Conservation (phyloP, 2,888 invertebrate species). For the Acronicta aceris region DNA sequence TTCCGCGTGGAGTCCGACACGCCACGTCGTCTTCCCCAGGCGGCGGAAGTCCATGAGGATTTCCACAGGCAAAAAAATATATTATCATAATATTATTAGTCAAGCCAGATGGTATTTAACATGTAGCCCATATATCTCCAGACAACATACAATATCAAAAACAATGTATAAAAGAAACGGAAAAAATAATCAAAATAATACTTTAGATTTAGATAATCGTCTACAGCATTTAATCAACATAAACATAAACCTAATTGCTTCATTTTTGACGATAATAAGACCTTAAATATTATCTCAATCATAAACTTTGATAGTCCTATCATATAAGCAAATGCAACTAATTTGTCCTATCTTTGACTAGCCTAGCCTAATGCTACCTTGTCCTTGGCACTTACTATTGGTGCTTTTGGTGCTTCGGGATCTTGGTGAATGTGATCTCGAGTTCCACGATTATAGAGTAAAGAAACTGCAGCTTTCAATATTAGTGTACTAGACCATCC, state of each 20-base stretch:
- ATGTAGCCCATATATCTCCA: too few relatives aligned
- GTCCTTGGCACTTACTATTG: background rate
- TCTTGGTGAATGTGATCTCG: too few relatives aligned
- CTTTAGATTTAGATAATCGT: background rate
- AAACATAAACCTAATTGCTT: conserved; percentile 6
- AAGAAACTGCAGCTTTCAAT: too few relatives aligned
- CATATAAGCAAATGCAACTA: background rate
- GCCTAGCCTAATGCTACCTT: background rate
- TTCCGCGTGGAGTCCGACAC: too few relatives aligned
- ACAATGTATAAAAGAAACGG: background rate
- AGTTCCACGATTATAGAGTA: too few relatives aligned
- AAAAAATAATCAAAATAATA: background rate
- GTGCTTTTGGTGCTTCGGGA: background rate
- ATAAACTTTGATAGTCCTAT: background rate
- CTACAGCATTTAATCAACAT: conserved; percentile 1
- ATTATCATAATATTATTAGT: too few relatives aligned
- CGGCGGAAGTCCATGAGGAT: too few relatives aligned
- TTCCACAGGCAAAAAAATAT: too few relatives aligned
- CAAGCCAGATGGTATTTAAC: too few relatives aligned
- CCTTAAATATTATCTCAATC: conserved; percentile 12
- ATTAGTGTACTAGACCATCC: too few relatives aligned
- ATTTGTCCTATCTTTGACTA: background rate
- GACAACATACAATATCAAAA: too few relatives aligned
- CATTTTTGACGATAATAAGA: conserved; percentile 3
- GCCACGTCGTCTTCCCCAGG: too few relatives aligned